Conservation (phyloP, 2,113 vertebrate genomes). For the Triplophysa dalaica region DNA sequence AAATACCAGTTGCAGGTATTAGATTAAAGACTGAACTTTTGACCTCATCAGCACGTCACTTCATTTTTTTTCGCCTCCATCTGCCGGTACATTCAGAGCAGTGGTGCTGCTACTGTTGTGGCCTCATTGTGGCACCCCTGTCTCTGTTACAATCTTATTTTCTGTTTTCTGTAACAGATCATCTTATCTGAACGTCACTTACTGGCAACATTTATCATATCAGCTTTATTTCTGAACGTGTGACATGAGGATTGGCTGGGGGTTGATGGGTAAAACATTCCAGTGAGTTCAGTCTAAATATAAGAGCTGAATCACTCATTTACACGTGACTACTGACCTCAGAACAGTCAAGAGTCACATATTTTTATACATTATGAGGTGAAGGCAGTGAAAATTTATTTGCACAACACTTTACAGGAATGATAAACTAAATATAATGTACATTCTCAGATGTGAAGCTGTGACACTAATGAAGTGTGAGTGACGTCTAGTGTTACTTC, state of each 20-base stretch:
- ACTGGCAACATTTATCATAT: background rate
- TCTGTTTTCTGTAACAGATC: too few relatives aligned
- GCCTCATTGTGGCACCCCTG: too few relatives aligned
- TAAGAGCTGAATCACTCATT: constrained; percentile 46
- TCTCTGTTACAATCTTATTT: too few relatives aligned
- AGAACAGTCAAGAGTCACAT: background rate
- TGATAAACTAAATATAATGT: background rate
- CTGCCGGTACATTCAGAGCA: too few relatives aligned
- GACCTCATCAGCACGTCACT: too few relatives aligned
- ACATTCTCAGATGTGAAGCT: background rate
- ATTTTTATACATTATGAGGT: background rate
- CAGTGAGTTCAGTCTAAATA: constrained; percentile 56
- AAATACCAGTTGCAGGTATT: too few relatives aligned
- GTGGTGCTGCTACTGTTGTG: too few relatives aligned
- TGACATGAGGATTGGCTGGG: constrained; percentile 18
- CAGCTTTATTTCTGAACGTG: background rate
- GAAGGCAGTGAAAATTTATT: background rate
- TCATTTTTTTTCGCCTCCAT: too few relatives aligned
- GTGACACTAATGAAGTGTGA: background rate
- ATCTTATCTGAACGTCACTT: background rate
- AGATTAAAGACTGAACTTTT: too few relatives aligned
- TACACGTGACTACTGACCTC: background rate
- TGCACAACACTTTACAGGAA: background rate
- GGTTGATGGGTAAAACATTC: constrained; percentile 43
- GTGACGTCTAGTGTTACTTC: too few relatives aligned